These are phyloP conservation scores for Nomada flava DNA, from an alignment of 2,888 invertebrate genomes.

Conservation along the genomic window DNA sequence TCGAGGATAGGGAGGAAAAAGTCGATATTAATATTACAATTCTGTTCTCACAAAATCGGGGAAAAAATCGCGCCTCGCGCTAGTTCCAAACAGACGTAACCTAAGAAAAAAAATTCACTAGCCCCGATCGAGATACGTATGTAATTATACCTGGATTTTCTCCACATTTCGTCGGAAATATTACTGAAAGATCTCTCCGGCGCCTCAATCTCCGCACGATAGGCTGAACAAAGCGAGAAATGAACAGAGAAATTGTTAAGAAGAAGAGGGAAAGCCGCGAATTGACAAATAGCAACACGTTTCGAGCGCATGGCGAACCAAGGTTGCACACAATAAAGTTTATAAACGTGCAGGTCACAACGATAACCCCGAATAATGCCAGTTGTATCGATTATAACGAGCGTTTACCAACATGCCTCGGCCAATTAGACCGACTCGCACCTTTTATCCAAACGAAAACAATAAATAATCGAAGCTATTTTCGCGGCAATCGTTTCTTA, in stretches of 20 bases:
- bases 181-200: too few relatives aligned
- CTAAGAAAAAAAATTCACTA: too few relatives aligned
- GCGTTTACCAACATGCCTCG: slow-evolving; percentile 25
- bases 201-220: neutral
- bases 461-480: neutral
- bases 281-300: slow-evolving; percentile 56
- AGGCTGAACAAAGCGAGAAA: neutral
- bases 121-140: too few relatives aligned
- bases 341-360: slow-evolving; percentile 54
- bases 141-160: too few relatives aligned
- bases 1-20: too few relatives aligned
- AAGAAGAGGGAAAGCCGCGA: slow-evolving; percentile 39
- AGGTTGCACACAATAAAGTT: slow-evolving; percentile 54
- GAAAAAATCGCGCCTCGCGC: too few relatives aligned
- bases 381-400: slow-evolving; percentile 10
- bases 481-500: neutral
- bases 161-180: too few relatives aligned
- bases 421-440: slow-evolving; percentile 20
- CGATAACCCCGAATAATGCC: slow-evolving; percentile 50
- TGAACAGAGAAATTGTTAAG: neutral
- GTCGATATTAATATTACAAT: too few relatives aligned
- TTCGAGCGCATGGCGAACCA: slow-evolving; percentile 51
- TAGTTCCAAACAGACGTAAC: too few relatives aligned
- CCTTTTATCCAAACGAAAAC: slow-evolving; percentile 21
- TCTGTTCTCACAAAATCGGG: too few relatives aligned